Evolutionary conservation across 1,140 invertebrate genomes (phyloP), one percentile per base, ranked within the genome.

Genomic region (Melitaea cinxia): DNA sequence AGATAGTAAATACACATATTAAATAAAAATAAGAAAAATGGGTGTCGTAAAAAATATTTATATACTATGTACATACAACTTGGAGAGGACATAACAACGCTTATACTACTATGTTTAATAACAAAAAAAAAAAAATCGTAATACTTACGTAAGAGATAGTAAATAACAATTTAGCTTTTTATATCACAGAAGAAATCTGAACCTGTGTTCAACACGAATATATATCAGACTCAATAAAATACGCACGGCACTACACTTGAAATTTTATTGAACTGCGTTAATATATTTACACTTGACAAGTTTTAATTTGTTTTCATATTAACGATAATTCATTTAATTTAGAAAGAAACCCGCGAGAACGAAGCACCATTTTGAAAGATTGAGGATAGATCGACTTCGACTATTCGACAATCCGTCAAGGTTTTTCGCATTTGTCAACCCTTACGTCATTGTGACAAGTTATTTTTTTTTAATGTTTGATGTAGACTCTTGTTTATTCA

Each of bases 361-460:
- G 77, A 83, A 85, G 83, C 84, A 89, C 87, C 87, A 88, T 88
- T 87, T 83, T 88, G 85, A 89, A 88, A 83, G 78, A 85, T 83
- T 89, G 74, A 80, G 76, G 77, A 83, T 85, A 74, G 68, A 72
- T 65, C 54, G 53, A 64, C 61, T 15, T 65, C 54, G 53, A 64
- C 61, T 15, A 21, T 54, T 62, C 64, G 68, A 72, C 80, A 82
- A 74, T 70, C 77, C 77, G 77, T 78, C 80, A 89, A 86, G 82
- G 84, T 83, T 86, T 89, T 88, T 85, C 74, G 63, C 75, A 74
- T 56, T 75, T 83, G 82, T 77, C 81, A 77, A 68, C 68, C 53
- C 68, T 82, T 82, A 78, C 82, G 84, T 85, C 84, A 87, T 85
- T 86, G 81, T 82, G 82, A 77, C 80, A 84, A 73, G 58, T 77